A percentile compares a stretch with the other conserved stretches of the same genome.
Evolutionary conservation across 2,888 invertebrate genomes (phyloP).

Genomic region (Drosophila nr. perissopoda): DNA sequence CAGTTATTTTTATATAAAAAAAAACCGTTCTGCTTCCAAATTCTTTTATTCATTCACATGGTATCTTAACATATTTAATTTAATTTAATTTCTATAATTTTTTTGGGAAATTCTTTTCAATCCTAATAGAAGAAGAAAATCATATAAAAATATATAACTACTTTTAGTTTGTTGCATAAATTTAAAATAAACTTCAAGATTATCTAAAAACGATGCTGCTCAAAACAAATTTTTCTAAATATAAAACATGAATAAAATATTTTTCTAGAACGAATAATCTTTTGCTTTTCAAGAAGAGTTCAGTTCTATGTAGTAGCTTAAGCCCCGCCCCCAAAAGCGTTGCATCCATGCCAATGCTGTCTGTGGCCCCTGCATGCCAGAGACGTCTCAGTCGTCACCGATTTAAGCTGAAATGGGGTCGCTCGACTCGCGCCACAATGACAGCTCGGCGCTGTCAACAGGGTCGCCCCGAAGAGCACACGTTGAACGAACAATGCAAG

Average conservation of each 20-base stretch:
- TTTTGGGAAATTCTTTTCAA: neutral
- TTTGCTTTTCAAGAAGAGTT: neutral
- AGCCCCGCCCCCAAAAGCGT: conserved; percentile 31
- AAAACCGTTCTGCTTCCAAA: neutral
- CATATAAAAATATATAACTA: neutral
- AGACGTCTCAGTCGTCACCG: conserved; percentile 36
- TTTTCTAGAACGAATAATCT: neutral
- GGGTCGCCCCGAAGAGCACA: conserved; percentile 37
- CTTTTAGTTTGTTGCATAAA: neutral
- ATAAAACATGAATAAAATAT: neutral
- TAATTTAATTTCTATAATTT: neutral
- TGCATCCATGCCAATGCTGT: conserved; percentile 57
- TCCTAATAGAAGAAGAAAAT: neutral
- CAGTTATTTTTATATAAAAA: neutral
- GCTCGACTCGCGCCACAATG: conserved; percentile 43
- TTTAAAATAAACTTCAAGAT: neutral
- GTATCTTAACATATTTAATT: neutral
- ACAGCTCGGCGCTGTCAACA: conserved; percentile 62
- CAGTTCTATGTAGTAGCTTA: neutral
- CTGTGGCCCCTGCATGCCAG: conserved; percentile 47
- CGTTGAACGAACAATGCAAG: conserved; percentile 83
- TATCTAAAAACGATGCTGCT: neutral
- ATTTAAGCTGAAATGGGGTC: conserved; percentile 24
- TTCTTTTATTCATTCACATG: neutral
- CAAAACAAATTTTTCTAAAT: neutral